phyloP scores from a whole-genome alignment of 1,140 invertebrate species.

The Atta texana region DNA sequence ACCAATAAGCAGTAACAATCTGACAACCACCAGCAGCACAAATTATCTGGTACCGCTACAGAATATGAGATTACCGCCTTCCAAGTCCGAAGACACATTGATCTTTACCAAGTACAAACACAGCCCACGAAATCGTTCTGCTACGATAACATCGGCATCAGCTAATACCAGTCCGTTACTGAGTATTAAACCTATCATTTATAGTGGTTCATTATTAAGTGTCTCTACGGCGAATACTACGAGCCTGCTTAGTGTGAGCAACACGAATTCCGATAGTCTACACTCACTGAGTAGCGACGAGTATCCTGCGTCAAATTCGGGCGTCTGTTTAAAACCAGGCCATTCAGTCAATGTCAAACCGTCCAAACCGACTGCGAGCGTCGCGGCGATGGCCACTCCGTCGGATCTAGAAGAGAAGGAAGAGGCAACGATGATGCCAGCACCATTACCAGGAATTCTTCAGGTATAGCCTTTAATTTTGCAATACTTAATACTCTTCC shows the following conservation, averaged over 20 bases:
- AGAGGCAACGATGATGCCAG: constrained; percentile 81
- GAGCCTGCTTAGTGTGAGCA: constrained; percentile 87
- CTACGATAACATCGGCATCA: constrained; percentile 87
- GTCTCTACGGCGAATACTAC: constrained; percentile 86
- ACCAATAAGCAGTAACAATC: constrained; percentile 69
- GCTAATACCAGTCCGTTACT: constrained; percentile 90
- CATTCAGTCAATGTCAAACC: constrained; percentile 73
- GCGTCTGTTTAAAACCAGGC: constrained; percentile 65
- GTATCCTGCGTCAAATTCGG: constrained; percentile 76
- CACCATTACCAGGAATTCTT: constrained; percentile 88
- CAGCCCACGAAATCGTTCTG: constrained; percentile 86
- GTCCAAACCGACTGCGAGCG: constrained; percentile 81
- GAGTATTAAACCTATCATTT: constrained; percentile 87
- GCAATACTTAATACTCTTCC: background rate
- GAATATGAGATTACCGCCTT: constrained; percentile 88
- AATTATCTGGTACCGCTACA: constrained; percentile 76
- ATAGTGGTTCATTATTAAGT: constrained; percentile 83
- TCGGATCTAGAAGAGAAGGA: constrained; percentile 80
- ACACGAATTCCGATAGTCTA: constrained; percentile 84
- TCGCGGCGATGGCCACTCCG: constrained; percentile 80
- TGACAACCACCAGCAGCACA: constrained; percentile 84
- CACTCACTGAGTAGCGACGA: constrained; percentile 88
- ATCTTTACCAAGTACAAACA: constrained; percentile 87
- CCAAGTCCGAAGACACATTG: constrained; percentile 92
- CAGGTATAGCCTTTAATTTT: constrained; percentile 84